Base-by-base conservation (phyloP, 2,113 vertebrate species). In the Chaetorhynchus papuensis region DNA sequence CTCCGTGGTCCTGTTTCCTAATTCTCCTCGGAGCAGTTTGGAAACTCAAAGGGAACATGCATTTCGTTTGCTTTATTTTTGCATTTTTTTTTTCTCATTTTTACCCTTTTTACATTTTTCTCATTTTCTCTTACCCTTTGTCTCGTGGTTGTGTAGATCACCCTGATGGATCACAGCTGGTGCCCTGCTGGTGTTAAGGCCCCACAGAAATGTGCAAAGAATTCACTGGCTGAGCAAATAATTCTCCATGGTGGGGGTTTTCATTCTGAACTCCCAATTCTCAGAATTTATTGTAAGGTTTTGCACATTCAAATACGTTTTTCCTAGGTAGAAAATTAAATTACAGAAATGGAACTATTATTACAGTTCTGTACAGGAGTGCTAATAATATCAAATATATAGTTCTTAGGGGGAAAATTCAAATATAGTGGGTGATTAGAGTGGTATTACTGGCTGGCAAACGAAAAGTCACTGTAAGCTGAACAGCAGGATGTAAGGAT, bases 241-340 rank as follows among this genome's bases (percentile, higher is more conserved):
- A 81, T 76, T 96, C 49, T 83, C 59, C 19, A 12, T 13, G 9
- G 69, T 84, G 50, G 39, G 83, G 49, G 13, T 33, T 89, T 89
- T 72, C 39, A 41, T 70, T 81, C 39, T 90, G 42, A 95, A 84
- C 26, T 86, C 93, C 7, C 14, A 69, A 2, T 87, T 83, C 53
- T 75, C 50, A 61, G 71, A 93, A 87, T 85, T 84, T 92, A 89
- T 52, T 90, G 68, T 60, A 10, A 59, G 90, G 52, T 66, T 95
- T 97, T 91, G 39, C 35, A 28, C 64, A n/a, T 77, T 86, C 21
- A 61, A 76, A 65, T 91, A 64, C 31, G 23, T 90, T 93, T 69
- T 83, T 76, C 37, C 83, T 39, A 83, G 41, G 15, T 88, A 74
- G 83, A 76, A 97, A 97, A 97, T 96, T 95, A 89, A 97, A 96